A percentile compares a stretch with the other conserved stretches of the same genome.
phyloP scores from a whole-genome alignment of 2,113 vertebrate species.

The Phaethon lepturus region DNA sequence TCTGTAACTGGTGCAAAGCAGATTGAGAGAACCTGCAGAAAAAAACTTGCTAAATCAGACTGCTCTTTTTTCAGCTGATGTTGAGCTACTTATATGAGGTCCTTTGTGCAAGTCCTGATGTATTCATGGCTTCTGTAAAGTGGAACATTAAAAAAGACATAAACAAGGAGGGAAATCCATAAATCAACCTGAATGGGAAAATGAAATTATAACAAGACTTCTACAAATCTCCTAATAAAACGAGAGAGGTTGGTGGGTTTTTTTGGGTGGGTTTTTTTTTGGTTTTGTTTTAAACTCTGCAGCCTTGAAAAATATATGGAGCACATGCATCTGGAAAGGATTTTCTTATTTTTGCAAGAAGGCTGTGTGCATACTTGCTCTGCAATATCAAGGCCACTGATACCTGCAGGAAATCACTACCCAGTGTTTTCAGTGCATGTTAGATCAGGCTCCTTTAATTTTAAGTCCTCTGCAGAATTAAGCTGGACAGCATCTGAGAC shows the following conservation, averaged over 20 bases:
- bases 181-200: constrained; percentile 30
- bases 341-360: not conserved
- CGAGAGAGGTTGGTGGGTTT: not conserved
- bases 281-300: not conserved
- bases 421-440: not conserved
- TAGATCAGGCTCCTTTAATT: not conserved
- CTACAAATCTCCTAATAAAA: constrained; percentile 27
- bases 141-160: not conserved
- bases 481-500: not conserved
- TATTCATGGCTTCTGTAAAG: constrained; percentile 17
- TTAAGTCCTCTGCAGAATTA: not conserved
- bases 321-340: not conserved
- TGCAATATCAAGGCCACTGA: not conserved
- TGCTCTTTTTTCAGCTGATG: constrained; percentile 16
- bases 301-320: not conserved
- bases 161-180: constrained; percentile 18
- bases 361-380: not conserved
- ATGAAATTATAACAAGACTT: constrained; percentile 43
- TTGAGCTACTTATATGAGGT: constrained; percentile 7
- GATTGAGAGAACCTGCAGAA: constrained; percentile 33
- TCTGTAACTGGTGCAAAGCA: constrained; percentile 47
- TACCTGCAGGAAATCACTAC: not conserved
- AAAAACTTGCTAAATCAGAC: constrained; percentile 47
- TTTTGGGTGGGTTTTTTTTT: not conserved
- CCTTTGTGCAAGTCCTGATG: constrained; percentile 23